A percentile compares a stretch with the other conserved stretches of the same genome.
Evolutionary conservation across 2,797 vertebrate genomes (phyloP).

Genomic region (Kryptolebias ocellatus): DNA sequence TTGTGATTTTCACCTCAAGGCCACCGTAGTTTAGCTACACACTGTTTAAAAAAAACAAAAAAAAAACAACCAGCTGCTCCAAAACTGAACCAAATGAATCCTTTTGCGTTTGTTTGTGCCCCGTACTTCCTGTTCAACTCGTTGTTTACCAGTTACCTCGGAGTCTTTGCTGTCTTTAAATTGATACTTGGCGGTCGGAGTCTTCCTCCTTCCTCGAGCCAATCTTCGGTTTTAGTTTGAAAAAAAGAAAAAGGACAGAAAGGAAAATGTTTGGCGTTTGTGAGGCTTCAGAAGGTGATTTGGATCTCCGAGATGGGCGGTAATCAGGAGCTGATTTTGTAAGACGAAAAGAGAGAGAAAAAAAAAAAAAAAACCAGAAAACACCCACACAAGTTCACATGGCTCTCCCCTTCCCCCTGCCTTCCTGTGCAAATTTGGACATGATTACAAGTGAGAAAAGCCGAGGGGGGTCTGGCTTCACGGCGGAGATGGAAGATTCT

Average conservation of each 20-base stretch:
- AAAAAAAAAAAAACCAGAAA: constrained; percentile 32
- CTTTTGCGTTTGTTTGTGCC: neutral
- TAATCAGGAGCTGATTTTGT: constrained; percentile 71
- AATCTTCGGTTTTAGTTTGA: constrained; percentile 43
- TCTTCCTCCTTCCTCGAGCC: constrained; percentile 41
- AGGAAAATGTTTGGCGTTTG: constrained; percentile 42
- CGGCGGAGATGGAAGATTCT: constrained; percentile 73
- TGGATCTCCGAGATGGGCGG: constrained; percentile 62
- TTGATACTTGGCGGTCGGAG: constrained; percentile 51
- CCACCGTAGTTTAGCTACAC: neutral
- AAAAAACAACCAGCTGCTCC: neutral
- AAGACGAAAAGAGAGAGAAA: constrained; percentile 30
- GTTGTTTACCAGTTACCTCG: constrained; percentile 56
- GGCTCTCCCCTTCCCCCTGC: constrained; percentile 72
- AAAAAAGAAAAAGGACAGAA: constrained; percentile 30
- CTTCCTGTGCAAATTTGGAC: constrained; percentile 84
- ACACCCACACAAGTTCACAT: constrained; percentile 81
- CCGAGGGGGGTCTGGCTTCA: constrained; percentile 82
- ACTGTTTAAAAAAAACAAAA: neutral
- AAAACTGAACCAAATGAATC: constrained; percentile 17
- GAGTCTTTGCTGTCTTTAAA: constrained; percentile 54
- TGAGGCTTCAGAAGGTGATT: constrained; percentile 68
- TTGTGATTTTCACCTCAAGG: neutral
- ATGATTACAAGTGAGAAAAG: constrained; percentile 84
- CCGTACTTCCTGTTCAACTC: constrained; percentile 29